Percentiles rank a stretch among this genome's conserved stretches.
Evolutionary conservation across 2,113 vertebrate genomes (phyloP).

Genomic region (Stegostoma tigrinum): DNA sequence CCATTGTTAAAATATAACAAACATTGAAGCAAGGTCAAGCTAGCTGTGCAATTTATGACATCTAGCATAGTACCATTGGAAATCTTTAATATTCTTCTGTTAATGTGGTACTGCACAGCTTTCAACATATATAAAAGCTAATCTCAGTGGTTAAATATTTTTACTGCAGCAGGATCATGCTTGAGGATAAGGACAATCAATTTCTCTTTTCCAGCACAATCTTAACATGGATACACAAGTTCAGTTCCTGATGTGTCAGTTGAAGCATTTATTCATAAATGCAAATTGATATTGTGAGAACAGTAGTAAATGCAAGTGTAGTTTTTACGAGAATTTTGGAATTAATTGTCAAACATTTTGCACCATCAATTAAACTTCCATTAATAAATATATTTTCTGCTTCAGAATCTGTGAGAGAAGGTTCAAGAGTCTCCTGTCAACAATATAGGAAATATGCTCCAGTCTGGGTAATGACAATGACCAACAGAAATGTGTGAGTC

Average conservation of each 20-base stretch:
- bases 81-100: neutral
- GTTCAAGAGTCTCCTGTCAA: neutral
- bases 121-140: neutral
- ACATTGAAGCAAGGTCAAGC: neutral
- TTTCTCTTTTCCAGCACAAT: neutral
- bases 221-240: neutral
- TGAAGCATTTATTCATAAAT: neutral
- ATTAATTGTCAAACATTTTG: neutral
- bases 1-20: neutral
- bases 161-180: neutral
- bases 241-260: neutral
- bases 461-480: neutral
- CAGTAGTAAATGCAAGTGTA: neutral
- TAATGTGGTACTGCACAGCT: neutral
- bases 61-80: neutral
- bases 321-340: neutral
- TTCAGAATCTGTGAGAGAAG: neutral
- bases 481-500: neutral
- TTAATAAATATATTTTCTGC: neutral
- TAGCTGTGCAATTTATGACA: neutral
- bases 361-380: neutral
- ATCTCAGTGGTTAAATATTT: neutral
- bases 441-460: neutral
- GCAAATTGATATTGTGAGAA: neutral
- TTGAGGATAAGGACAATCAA: neutral